Percentiles rank a stretch among this genome's conserved stretches.
These are phyloP conservation scores for Myiopsitta monachus DNA, from an alignment of 2,113 vertebrate species.

Conservation along the genomic window DNA sequence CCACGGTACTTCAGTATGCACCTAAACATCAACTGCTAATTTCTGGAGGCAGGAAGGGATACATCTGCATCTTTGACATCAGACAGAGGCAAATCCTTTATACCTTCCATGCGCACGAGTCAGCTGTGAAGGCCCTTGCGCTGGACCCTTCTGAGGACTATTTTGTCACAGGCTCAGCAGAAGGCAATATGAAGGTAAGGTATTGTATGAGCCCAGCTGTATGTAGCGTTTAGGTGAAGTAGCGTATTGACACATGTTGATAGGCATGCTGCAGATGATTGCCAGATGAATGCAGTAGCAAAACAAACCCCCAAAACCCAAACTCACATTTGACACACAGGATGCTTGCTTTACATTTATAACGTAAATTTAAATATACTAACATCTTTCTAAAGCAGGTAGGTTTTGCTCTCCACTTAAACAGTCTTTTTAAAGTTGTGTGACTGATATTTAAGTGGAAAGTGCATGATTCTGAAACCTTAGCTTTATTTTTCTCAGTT, in stretches of 20 bases:
- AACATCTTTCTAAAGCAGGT: background rate
- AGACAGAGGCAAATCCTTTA: conserved; percentile 91
- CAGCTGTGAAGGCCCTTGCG: conserved; percentile 91
- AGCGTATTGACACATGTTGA: background rate
- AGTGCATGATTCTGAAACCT: background rate
- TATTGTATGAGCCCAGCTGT: background rate
- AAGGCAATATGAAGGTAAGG: conserved; percentile 97
- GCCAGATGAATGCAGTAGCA: background rate
- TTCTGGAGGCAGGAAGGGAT: conserved; percentile 93
- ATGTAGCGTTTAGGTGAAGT: background rate
- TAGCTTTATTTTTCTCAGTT: background rate
- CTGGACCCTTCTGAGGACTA: conserved; percentile 90
- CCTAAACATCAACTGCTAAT: conserved; percentile 92
- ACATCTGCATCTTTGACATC: conserved; percentile 92
- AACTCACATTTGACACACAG: background rate
- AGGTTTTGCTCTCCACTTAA: background rate
- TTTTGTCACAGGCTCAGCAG: conserved; percentile 93
- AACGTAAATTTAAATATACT: background rate
- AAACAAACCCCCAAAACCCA: background rate
- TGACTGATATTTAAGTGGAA: background rate
- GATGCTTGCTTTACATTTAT: background rate
- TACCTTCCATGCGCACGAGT: conserved; percentile 96
- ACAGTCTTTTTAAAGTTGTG: background rate
- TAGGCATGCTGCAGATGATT: background rate
- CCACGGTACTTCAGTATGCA: conserved; percentile 95